These are phyloP conservation scores for Montipora foliosa DNA, from an alignment of 64 coral and sea anemone species.

Conservation along the genomic window DNA sequence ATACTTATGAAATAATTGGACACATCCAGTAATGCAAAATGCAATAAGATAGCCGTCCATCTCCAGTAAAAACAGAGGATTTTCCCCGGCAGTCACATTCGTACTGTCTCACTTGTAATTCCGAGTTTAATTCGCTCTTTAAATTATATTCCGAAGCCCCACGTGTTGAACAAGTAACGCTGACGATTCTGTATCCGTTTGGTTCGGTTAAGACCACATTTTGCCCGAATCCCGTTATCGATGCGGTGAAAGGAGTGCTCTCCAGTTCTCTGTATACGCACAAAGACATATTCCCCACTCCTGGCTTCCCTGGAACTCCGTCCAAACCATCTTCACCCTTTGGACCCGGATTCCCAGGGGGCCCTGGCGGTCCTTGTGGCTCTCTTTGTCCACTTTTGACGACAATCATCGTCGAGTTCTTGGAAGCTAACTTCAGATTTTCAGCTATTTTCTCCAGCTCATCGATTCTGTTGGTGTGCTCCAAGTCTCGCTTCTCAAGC, in stretches of 20 bases:
- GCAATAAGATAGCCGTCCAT: neutral
- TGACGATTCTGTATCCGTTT: constrained; percentile 21
- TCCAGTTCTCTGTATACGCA: neutral
- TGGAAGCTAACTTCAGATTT: neutral
- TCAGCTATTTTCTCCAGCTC: constrained; percentile 13
- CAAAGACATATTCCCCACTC: constrained; percentile 40
- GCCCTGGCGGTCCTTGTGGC: constrained; percentile 28
- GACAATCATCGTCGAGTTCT: constrained; percentile 15
- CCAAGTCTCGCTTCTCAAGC: constrained; percentile 38
- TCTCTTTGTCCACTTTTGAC: constrained; percentile 9
- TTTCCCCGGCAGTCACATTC: constrained; percentile 35
- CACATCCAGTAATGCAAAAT: constrained; percentile 68
- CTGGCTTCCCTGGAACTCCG: constrained; percentile 25
- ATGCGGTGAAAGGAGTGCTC: neutral
- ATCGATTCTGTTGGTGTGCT: constrained; percentile 39
- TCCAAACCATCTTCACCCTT: constrained; percentile 10
- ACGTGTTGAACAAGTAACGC: constrained; percentile 53
- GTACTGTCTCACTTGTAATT: neutral
- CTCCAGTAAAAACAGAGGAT: neutral
- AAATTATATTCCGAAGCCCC: constrained; percentile 65
- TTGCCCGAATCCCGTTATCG: neutral
- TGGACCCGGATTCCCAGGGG: constrained; percentile 1
- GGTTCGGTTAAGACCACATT: constrained; percentile 15
- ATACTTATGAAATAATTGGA: constrained; percentile 11
- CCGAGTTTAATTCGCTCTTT: neutral